Evolutionary conservation across 2,797 vertebrate genomes (phyloP).

Genomic region (Notoglanidium macrostoma): DNA sequence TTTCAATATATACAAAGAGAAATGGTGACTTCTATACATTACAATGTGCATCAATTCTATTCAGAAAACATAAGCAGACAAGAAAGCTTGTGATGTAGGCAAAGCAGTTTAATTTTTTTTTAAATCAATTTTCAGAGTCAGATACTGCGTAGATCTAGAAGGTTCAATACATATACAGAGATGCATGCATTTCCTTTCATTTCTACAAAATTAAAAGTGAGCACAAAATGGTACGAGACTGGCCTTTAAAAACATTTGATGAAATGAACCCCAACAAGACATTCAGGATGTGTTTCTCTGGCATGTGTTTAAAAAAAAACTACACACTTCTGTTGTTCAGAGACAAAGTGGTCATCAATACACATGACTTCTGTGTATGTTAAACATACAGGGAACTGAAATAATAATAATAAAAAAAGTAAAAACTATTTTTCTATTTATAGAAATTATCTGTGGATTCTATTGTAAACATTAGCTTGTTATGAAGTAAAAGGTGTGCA

Average conservation of each 20-base stretch:
- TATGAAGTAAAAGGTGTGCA: constrained; percentile 42
- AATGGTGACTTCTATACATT: background rate
- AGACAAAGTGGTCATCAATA: constrained; percentile 27
- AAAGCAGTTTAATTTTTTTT: constrained; percentile 27
- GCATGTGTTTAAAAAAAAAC: constrained; percentile 22
- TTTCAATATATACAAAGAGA: background rate
- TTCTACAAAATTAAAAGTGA: constrained; percentile 41
- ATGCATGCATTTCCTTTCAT: constrained; percentile 5
- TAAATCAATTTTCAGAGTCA: background rate
- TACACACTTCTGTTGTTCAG: background rate
- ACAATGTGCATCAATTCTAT: background rate
- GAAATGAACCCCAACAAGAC: constrained; percentile 1
- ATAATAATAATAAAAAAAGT: background rate
- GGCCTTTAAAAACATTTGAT: constrained; percentile 39
- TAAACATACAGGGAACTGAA: constrained; percentile 11
- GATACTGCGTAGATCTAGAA: constrained; percentile 9
- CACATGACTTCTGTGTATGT: constrained; percentile 4
- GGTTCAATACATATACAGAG: constrained; percentile 18
- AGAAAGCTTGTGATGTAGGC: constrained; percentile 17
- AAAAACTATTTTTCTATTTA: constrained; percentile 39
- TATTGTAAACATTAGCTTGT: constrained; percentile 51
- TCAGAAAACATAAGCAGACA: constrained; percentile 16
- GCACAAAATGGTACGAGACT: constrained; percentile 42
- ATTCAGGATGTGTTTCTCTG: constrained; percentile 1
- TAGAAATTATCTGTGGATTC: constrained; percentile 23